Percentiles rank a stretch among this genome's conserved stretches.
Evolutionary conservation across 2,113 vertebrate genomes (phyloP).

Genomic region (Chionomys nivalis): DNA sequence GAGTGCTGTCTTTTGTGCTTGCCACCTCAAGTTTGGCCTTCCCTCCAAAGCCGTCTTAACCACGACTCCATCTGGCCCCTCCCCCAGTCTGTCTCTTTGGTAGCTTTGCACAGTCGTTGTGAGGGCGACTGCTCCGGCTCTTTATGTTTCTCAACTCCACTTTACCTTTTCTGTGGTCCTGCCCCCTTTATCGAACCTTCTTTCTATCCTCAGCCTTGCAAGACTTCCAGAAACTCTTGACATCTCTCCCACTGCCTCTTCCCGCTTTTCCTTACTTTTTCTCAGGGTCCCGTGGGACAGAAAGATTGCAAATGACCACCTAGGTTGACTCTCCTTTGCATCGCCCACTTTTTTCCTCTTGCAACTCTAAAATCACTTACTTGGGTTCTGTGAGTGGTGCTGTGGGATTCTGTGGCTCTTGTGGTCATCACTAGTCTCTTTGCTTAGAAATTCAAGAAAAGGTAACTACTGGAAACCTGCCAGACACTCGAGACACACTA

Average conservation of each 20-base stretch:
- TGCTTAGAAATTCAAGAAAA: not conserved
- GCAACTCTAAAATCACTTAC: not conserved
- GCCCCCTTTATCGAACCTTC: not conserved
- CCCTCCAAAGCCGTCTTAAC: conserved; percentile 42
- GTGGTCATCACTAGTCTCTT: not conserved
- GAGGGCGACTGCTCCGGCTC: not conserved
- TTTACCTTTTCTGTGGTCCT: not conserved
- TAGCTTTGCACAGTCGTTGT: not conserved
- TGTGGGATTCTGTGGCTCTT: not conserved
- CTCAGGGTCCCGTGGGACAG: not conserved
- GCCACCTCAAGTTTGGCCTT: conserved; percentile 41
- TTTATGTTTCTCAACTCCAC: not conserved
- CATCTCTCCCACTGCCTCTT: not conserved
- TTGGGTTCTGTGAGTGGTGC: not conserved
- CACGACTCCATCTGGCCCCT: not conserved
- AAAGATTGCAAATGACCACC: not conserved
- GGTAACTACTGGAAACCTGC: not conserved
- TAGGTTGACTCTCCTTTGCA: not conserved
- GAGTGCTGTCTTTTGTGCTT: conserved; percentile 51
- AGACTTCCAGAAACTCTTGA: not conserved
- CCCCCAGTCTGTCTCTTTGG: not conserved
- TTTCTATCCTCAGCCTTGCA: not conserved
- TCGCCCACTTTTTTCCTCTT: too few relatives aligned
- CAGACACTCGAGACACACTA: not conserved
- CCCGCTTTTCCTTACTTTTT: not conserved